Evolutionary conservation across 2,888 invertebrate species (phyloP).

Genomic region (Cryptus armator): DNA sequence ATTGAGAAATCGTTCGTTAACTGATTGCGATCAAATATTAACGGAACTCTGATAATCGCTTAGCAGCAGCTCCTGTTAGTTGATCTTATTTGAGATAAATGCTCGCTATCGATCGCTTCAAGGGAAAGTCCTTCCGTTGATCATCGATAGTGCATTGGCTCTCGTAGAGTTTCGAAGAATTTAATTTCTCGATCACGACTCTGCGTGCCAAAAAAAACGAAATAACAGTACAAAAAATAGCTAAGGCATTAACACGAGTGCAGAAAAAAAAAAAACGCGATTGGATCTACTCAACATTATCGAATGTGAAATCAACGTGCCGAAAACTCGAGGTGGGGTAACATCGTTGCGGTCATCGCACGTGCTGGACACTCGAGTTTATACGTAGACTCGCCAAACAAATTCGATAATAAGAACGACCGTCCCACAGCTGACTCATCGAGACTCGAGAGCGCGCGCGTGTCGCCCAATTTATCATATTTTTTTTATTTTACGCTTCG

Average conservation of each 20-base stretch:
- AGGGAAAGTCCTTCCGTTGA: slow-evolving; percentile 23
- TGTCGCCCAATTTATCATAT: slow-evolving; percentile 43
- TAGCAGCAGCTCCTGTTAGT: background rate
- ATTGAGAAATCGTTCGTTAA: slow-evolving; percentile 14
- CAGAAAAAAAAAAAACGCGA: slow-evolving; percentile 2
- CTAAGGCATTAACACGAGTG: background rate
- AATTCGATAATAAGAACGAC: slow-evolving; percentile 25
- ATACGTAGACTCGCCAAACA: slow-evolving; percentile 12
- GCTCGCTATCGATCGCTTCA: slow-evolving; percentile 3
- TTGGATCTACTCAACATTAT: background rate
- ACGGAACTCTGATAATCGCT: slow-evolving; percentile 10
- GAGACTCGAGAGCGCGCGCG: slow-evolving; percentile 39
- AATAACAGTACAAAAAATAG: background rate
- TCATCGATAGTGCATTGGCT: slow-evolving; percentile 14
- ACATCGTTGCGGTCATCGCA: slow-evolving; percentile 27
- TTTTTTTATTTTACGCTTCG: slow-evolving; percentile 19
- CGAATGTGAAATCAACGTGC: slow-evolving; percentile 12
- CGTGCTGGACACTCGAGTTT: slow-evolving; percentile 27
- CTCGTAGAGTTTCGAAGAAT: background rate
- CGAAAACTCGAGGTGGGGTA: background rate
- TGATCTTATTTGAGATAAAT: background rate
- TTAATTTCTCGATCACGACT: background rate
- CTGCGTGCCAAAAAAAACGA: background rate
- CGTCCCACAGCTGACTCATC: slow-evolving; percentile 45
- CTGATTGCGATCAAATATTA: slow-evolving; percentile 20